Evolutionary conservation across 2,113 vertebrate species (phyloP), one percentile per base, ranked within the genome.

Genomic region (Cavia porcellus): DNA sequence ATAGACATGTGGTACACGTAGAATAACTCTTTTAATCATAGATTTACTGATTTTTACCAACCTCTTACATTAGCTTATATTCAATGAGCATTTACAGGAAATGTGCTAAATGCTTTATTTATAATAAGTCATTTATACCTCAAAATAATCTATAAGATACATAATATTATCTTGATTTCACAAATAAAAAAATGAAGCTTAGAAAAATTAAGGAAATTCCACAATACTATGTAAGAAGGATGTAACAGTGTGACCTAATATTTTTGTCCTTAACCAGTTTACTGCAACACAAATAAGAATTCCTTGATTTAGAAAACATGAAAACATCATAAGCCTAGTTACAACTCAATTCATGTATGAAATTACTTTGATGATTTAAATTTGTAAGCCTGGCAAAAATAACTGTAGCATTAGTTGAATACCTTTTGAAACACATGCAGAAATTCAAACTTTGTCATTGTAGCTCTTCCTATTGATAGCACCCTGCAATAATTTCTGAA

Each of bases 361-460:
- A 92, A 89, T 86, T 75, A 50, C 64, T 86, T 50, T 79, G 52
- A 52, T 19, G 61, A 75, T 93, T 95, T 97, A 81, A 94, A 95
- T 94, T 91, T 96, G 24, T 70, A 92, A 95, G 45, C 92, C 30
- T 85, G 82, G 50, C 38, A 89, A 57, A 86, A 94, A 93, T 83
- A 90, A 92, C n/a, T 86, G 17, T 77, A 96, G 45, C 87, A 95
- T 96, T 42, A 92, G 1, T 45, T 77, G 50, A 91, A 90, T 82
- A 72, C 20, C 62, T 70, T 77, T 89, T 86, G 47, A 90, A 92
- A 80, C 35, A 68, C 8, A 93, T 86, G 66, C 80, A 97, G 81
- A 93, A 83, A 95, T 89, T 75, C 83, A 88, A 93, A 68, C 70
- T 13, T 87, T 86, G 45, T 86, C 32, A 38, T 64, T 83, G 15